Conservation (phyloP, 2,797 vertebrate genomes). For the Microctenopoma lineatum region DNA sequence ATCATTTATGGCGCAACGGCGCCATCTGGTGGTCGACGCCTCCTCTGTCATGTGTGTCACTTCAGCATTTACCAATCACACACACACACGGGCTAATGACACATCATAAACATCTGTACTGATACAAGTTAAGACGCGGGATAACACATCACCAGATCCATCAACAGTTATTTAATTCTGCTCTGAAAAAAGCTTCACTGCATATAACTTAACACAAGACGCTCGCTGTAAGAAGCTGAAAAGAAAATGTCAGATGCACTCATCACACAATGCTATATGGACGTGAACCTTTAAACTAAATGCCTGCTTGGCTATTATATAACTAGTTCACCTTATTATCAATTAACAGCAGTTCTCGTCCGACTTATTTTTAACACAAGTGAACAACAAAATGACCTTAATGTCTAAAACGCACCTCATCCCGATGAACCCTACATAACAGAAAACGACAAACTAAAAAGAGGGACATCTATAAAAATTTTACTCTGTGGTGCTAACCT, state of each 20-base stretch:
- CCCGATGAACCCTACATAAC: neutral
- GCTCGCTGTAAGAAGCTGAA: neutral
- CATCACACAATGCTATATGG: neutral
- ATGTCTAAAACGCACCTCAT: neutral
- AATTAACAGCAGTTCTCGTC: neutral
- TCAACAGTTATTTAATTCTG: neutral
- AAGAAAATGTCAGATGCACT: neutral
- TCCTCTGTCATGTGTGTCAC: neutral
- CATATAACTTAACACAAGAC: neutral
- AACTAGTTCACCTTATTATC: neutral
- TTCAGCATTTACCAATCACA: no score
- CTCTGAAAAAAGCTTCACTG: neutral
- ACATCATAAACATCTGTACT: no score
- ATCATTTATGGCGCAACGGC: neutral
- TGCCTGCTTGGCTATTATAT: neutral
- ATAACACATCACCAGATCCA: neutral
- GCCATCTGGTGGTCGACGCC: constrained; percentile 1
- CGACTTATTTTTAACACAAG: neutral
- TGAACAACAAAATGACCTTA: neutral
- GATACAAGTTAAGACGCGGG: neutral
- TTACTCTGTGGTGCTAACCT: no score
- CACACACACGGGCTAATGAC: no score
- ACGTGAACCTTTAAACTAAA: constrained; percentile 4
- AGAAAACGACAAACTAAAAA: neutral
- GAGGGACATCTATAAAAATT: neutral